phyloP scores from a whole-genome alignment of 1,140 invertebrate species.

The Caenorhabditis briggsae region DNA sequence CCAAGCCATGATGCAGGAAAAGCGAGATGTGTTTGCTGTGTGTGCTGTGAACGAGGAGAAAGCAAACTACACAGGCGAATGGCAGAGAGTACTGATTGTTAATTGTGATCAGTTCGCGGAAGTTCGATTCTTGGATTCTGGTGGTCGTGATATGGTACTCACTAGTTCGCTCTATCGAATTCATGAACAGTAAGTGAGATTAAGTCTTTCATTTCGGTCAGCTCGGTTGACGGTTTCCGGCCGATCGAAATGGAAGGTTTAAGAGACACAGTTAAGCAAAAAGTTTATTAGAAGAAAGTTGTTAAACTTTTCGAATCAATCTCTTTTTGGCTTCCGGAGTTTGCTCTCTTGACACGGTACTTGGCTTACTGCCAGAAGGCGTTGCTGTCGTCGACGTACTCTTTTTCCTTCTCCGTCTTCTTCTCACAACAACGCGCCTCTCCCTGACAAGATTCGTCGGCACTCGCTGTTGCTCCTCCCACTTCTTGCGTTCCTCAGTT shows the following conservation, averaged over 20 bases:
- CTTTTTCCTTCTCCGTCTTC: neutral
- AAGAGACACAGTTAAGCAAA: too few species aligned
- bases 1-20: neutral
- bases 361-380: too few species aligned
- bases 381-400: too few species aligned
- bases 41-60: slow-evolving; percentile 32
- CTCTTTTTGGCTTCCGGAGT: too few species aligned
- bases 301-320: too few species aligned
- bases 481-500: slow-evolving; percentile 3
- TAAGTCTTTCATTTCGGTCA: too few species aligned
- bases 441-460: neutral
- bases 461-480: neutral
- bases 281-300: too few species aligned
- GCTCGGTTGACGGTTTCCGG: too few species aligned
- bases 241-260: neutral
- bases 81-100: slow-evolving; percentile 30
- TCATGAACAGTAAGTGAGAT: neutral
- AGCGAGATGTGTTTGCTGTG: slow-evolving; percentile 12
- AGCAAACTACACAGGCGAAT: slow-evolving; percentile 9
- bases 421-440: neutral
- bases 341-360: too few species aligned
- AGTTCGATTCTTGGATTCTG: slow-evolving; percentile 36
- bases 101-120: slow-evolving; percentile 22
- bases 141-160: slow-evolving; percentile 35
- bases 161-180: slow-evolving; percentile 19